Evolutionary conservation across 1,140 invertebrate species (phyloP).

Genomic region (Macrosteles quadrilineatus): DNA sequence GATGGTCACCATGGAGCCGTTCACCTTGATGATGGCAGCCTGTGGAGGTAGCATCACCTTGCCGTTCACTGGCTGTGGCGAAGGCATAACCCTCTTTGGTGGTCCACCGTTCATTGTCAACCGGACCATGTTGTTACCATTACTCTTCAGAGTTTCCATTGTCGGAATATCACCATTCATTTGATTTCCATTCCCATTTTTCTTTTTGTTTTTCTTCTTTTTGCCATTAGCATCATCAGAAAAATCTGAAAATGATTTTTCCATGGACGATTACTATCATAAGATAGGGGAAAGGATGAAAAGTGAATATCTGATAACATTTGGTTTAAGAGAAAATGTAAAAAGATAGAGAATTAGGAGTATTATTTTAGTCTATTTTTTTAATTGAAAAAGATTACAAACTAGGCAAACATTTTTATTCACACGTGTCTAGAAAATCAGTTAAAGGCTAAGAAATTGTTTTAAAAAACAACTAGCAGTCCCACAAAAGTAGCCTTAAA

Average conservation of each 20-base stretch:
- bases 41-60: conserved; percentile 43
- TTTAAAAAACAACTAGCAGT: too few relatives aligned
- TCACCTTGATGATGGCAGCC: conserved; percentile 68
- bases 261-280: too few relatives aligned
- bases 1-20: conserved; percentile 79
- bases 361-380: too few relatives aligned
- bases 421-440: too few relatives aligned
- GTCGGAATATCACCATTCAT: neutral
- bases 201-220: conserved; percentile 44
- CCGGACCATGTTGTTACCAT: conserved; percentile 13
- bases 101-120: conserved; percentile 29
- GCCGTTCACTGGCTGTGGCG: conserved; percentile 49
- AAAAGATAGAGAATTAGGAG: too few relatives aligned
- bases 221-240: conserved; percentile 25
- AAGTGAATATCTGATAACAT: too few relatives aligned
- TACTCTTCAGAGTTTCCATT: neutral
- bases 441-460: too few relatives aligned
- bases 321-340: too few relatives aligned
- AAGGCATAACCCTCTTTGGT: conserved; percentile 10
- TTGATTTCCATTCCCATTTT: conserved; percentile 33
- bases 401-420: too few relatives aligned
- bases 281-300: too few relatives aligned
- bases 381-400: too few relatives aligned
- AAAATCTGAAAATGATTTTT: conserved; percentile 22
- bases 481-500: too few relatives aligned